Evolutionary conservation across 2,888 invertebrate genomes (phyloP), one percentile per base, ranked within the genome.

Genomic region (Pardosa pseudoannulata): DNA sequence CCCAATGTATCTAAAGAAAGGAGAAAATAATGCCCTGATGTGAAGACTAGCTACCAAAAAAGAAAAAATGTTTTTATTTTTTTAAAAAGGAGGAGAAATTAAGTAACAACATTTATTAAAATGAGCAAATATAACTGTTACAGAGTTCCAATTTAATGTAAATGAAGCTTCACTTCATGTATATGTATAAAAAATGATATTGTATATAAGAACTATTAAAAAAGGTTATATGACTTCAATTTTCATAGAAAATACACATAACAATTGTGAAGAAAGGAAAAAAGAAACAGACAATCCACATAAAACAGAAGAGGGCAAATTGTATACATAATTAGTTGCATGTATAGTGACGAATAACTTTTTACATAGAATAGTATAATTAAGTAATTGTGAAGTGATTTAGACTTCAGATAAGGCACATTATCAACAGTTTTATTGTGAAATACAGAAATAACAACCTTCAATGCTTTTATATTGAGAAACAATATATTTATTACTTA

Each of bases 321-420:
- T 46, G 2, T 46, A 36, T 36, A 36, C 11, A 46, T 46, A 46
- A 46, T 46, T 46, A 46, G 16, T 46, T 13, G 16, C 41, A 46
- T 46, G 41, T 16, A 2, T 46, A 13, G 41, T 46, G 41, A 46
- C 16, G 16, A 46, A 46, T 46, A 46, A 46, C 41, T 16, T 46
- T 16, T 2, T 46, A 46, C 16, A 46, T 46, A 16, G 11, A 36
- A 36, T 36, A 36, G 36, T 36, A 36, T 36, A 5, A 5, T 36
- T 36, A 46, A 46, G 41, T 46, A 46, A 46, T 16, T 46, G 16
- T 46, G 41, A 46, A 46, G 41, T 46, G 41, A 46, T 46, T 46
- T 46, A 39, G 23, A 68, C 68, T 68, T 68, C 68, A 36, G 32
- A 36, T 68, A 68, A 68, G 68, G 68, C 68, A 68, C 68, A 68